These are phyloP conservation scores for Ctena decussata DNA, from an alignment of 2,888 invertebrate species.

Conservation along the genomic window DNA sequence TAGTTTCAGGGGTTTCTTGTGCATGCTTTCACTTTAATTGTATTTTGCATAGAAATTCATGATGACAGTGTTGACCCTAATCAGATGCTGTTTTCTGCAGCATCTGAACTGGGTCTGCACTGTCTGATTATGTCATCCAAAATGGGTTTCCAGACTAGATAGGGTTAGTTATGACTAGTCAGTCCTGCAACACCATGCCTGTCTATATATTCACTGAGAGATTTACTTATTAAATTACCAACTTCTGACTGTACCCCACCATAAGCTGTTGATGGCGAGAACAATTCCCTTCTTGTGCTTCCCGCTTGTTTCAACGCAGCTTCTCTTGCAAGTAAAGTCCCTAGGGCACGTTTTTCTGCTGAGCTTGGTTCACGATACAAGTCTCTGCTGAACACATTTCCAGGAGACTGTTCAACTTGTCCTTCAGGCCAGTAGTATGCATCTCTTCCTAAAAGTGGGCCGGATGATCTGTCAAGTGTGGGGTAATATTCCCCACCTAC, in stretches of 20 bases:
- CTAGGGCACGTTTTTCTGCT: background rate
- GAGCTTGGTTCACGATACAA: background rate
- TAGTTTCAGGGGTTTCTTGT: too few species aligned
- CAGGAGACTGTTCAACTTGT: background rate
- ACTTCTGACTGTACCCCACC: background rate
- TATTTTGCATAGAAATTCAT: too few species aligned
- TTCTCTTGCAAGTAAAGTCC: background rate
- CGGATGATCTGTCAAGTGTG: background rate
- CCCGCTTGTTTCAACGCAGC: background rate
- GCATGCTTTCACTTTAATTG: too few species aligned
- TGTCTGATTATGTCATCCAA: too few species aligned
- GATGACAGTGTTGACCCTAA: too few species aligned
- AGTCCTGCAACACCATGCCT: constrained; percentile 20
- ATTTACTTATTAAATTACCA: background rate
- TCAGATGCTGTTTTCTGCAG: too few species aligned
- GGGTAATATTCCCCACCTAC: background rate
- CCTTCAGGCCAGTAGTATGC: background rate
- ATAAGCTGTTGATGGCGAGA: background rate
- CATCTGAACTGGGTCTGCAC: too few species aligned
- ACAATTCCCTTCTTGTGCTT: background rate
- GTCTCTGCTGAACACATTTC: background rate
- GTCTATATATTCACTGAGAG: constrained; percentile 26
- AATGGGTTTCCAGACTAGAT: too few species aligned
- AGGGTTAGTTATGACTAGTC: too few species aligned
- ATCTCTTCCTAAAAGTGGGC: background rate